A percentile compares a stretch with the other conserved stretches of the same genome.
Evolutionary conservation across 2,797 vertebrate genomes (phyloP).

Genomic region (Silurus lanzhouensis): DNA sequence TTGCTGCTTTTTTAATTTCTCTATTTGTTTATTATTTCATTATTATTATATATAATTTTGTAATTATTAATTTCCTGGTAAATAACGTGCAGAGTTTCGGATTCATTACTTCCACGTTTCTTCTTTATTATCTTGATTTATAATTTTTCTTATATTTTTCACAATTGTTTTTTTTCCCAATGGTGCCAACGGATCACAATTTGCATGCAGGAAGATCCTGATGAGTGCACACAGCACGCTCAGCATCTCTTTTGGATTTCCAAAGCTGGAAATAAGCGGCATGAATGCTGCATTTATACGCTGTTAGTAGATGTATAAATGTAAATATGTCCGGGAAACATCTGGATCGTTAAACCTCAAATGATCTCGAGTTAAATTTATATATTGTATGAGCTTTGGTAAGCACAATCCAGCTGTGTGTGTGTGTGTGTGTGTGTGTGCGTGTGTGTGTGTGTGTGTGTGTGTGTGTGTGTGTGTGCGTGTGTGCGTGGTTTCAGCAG

Average conservation of each 20-base stretch:
- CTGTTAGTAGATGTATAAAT: constrained; percentile 18
- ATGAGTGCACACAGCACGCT: constrained; percentile 69
- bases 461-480: too few relatives aligned
- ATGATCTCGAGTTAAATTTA: not conserved
- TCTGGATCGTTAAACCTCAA: constrained; percentile 23
- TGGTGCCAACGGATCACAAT: constrained; percentile 67
- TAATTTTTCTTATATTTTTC: constrained; percentile 4
- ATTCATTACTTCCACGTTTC: not conserved
- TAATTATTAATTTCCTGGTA: not conserved
- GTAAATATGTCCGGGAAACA: constrained; percentile 17
- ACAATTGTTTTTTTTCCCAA: constrained; percentile 57
- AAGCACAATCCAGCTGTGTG: not conserved
- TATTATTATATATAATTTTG: not conserved
- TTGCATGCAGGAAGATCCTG: constrained; percentile 81
- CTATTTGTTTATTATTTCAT: not conserved
- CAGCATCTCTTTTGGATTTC: constrained; percentile 64
- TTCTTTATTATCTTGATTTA: not conserved
- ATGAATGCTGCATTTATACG: not conserved
- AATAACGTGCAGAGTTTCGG: not conserved
- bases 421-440: too few relatives aligned
- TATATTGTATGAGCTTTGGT: not conserved
- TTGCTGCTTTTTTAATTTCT: not conserved
- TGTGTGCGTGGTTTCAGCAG: not conserved
- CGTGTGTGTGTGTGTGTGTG: too few relatives aligned
- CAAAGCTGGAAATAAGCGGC: constrained; percentile 19